These are phyloP conservation scores for Allophyes oxyacanthae DNA, from an alignment of 2,888 invertebrate genomes.

Conservation along the genomic window DNA sequence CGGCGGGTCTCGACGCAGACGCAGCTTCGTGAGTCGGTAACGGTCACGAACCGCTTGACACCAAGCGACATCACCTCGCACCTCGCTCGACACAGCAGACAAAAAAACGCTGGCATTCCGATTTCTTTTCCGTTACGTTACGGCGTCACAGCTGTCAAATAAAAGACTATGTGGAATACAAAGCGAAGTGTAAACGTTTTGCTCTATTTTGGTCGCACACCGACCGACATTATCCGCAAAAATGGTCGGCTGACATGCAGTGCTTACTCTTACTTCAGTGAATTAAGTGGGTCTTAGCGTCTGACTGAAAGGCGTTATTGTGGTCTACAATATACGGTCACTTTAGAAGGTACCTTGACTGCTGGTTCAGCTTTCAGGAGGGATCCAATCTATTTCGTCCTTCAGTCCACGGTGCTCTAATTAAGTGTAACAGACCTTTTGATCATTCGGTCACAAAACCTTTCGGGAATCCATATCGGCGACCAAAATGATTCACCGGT, in stretches of 20 bases:
- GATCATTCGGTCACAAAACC: too few species aligned
- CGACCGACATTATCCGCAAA: neutral
- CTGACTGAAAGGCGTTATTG: neutral
- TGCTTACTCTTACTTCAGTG: conserved; percentile 7
- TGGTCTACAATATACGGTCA: too few species aligned
- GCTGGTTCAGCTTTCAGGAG: too few species aligned
- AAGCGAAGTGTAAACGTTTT: conserved; percentile 1
- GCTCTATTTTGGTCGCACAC: conserved; percentile 7
- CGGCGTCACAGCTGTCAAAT: conserved; percentile 7
- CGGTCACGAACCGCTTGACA: conserved; percentile 21
- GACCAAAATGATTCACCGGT: too few species aligned
- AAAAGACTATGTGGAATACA: conserved; percentile 10
- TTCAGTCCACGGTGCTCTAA: too few species aligned
- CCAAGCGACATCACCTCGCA: conserved; percentile 13
- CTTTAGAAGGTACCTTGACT: too few species aligned
- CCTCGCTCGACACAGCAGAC: conserved; percentile 11
- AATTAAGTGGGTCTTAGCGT: neutral
- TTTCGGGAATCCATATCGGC: too few species aligned
- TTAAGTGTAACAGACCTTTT: too few species aligned
- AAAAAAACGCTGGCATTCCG: conserved; percentile 14
- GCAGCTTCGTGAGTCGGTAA: conserved; percentile 16
- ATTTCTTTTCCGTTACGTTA: conserved; percentile 37
- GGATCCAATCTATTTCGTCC: too few species aligned
- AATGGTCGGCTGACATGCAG: neutral
- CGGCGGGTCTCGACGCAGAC: neutral